Evolutionary conservation across 1,140 invertebrate genomes (phyloP).

Genomic region (Temnothorax nylanderi): DNA sequence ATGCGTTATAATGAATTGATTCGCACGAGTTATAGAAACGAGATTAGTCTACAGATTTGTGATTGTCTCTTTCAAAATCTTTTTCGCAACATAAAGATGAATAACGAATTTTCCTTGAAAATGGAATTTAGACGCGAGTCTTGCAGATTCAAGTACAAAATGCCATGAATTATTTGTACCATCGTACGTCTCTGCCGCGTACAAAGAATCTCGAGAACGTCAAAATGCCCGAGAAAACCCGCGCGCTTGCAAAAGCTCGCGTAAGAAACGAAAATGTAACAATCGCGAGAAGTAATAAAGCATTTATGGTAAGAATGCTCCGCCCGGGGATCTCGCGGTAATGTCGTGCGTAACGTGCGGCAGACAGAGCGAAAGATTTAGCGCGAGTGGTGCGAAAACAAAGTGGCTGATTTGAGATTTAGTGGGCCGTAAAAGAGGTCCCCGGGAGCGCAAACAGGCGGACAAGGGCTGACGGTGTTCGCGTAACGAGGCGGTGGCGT

Average conservation of each 20-base stretch:
- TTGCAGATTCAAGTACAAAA: background rate
- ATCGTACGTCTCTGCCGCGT: background rate
- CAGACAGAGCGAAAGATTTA: conserved; percentile 60
- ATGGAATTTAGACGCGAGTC: background rate
- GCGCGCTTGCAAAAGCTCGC: conserved; percentile 12
- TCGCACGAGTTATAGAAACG: background rate
- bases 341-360: conserved; percentile 3
- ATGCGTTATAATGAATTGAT: background rate
- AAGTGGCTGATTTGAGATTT: conserved; percentile 72
- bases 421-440: conserved; percentile 65
- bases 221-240: background rate
- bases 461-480: conserved; percentile 63
- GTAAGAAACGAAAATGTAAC: conserved; percentile 11
- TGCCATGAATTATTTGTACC: conserved; percentile 11
- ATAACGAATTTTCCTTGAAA: background rate
- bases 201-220: conserved; percentile 33
- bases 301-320: conserved; percentile 22
- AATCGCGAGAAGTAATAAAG: background rate
- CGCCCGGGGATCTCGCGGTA: background rate
- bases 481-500: conserved; percentile 61
- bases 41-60: conserved; percentile 11
- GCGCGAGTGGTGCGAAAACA: conserved; percentile 58
- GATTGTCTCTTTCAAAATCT: background rate
- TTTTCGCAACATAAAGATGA: no score
- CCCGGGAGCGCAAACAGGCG: conserved; percentile 60